Evolutionary conservation across 2,113 vertebrate genomes (phyloP), one percentile per base, ranked within the genome.

Genomic region (Chaetorhynchus papuensis): DNA sequence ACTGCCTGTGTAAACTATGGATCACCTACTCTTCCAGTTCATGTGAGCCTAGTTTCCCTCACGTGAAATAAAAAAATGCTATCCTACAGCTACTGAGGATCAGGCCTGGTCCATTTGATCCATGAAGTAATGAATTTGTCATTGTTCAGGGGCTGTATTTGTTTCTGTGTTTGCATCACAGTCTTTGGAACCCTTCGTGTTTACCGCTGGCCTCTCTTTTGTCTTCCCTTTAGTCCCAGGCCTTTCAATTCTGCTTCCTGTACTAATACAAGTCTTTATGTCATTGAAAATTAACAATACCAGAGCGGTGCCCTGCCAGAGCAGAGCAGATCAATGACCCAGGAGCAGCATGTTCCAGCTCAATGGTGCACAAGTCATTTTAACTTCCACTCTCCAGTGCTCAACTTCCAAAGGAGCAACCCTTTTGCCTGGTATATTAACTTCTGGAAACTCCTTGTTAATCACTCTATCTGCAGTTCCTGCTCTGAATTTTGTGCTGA

Each of bases 391-490:
- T 96, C 85, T 95, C 85, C 69, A 69, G 77, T 87, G 88, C 69
- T 63, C 65, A 56, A 47, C 92, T 79, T 97, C 87, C 93, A 80
- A 92, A 95, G 96, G 42, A 97, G 78, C 82, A 97, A 89, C 64
- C 85, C 81, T 95, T 94, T 94, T 96, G 60, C 88, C 76, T 0
- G 8, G 47, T 66, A 57, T 92, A 61, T 95, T 95, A 80, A 66
- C 91, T 97, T 96, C 53, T 63, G 87, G 95, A 96, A 98, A 94
- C 89, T 91, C 69, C 94, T 96, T 97, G 96, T 96, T 97, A 97
- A 97, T 98, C 96, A 95, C 72, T 35, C 11, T 49, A 24, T 39
- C 64, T 88, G 72, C 74, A 85, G 83, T 75, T 96, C 59, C 88
- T 88, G 85, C 81, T 75, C 78, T 77, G 63, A 83, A 44, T 94